Evolutionary conservation across 1,140 invertebrate species (phyloP), one percentile per base, ranked within the genome.

Genomic region (Melitaea cinxia): DNA sequence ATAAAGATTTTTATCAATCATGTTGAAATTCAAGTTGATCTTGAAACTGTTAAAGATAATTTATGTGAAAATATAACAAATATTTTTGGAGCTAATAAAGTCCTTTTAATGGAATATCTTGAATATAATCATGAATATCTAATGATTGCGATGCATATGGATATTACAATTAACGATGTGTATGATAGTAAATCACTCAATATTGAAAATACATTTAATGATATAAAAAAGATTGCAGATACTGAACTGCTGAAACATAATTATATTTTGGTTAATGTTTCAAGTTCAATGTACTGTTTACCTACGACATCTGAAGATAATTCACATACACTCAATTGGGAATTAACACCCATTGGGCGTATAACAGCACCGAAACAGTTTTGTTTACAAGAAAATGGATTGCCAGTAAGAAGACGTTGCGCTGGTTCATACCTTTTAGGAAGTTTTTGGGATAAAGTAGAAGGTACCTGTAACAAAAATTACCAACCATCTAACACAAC

Each of bases 391-490:
- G 60, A 70, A 24, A 91, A 92, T 73, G 88, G 87, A 7, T 75
- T 91, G 28, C 92, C 92, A 24, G 87, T 92, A 2, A 91, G 82
- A 35, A 75, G 92, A 70, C 59, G 69, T 17, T 93, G 92, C 68
- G 24, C 45, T 10, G 92, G 92, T 14, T 83, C 88, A 53, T 92
- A 91, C 70, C 65, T 88, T 10, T 62, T 68, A 7, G 92, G 92
- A 24, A 85, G 85, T 54, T 30, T 67, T 9, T 93, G 92, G 92
- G 78, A 72, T 23, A 28, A 73, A 0, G 78, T 92, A 4, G 75
- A 85, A 68, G 90, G 90, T 21, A 63, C 55, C 19, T 92, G 92
- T 74, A 80, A 86, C 64, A 57, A 73, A 68, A 88, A 84, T 64
- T 87, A 85, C 56, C 61, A 83, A 69, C 75, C 90, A 12, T 84